Conservation (phyloP, 2,888 invertebrate genomes). For the Melieria picta region DNA sequence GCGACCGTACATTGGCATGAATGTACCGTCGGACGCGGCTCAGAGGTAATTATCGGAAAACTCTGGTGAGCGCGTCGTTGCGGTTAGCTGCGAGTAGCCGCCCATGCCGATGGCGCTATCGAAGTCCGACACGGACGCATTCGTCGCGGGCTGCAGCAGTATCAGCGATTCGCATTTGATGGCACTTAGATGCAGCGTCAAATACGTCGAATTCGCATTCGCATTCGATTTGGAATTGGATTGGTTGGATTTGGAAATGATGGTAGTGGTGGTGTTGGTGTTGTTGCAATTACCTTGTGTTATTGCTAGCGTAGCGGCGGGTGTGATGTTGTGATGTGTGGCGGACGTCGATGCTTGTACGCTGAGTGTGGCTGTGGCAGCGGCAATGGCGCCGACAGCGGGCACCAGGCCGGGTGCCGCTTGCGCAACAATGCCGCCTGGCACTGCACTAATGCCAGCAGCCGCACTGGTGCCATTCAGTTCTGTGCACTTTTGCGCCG, state of each 20-base stretch:
- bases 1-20: too few relatives aligned
- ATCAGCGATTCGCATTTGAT: conserved; percentile 28
- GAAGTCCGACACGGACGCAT: conserved; percentile 71
- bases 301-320: conserved; percentile 80
- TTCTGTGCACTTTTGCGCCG: conserved; percentile 67
- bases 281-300: conserved; percentile 66
- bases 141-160: conserved; percentile 6
- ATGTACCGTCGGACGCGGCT: conserved; percentile 19
- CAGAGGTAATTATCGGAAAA: conserved; percentile 89
- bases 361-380: conserved; percentile 44
- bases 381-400: conserved; percentile 7
- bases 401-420: conserved; percentile 39
- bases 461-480: conserved; percentile 51
- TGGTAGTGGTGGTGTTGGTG: conserved; percentile 17
- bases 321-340: conserved; percentile 56
- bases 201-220: conserved; percentile 5
- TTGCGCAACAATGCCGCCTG: conserved; percentile 14
- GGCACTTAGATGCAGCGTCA: conserved; percentile 7
- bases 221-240: not conserved
- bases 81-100: conserved; percentile 74
- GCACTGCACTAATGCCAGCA: conserved; percentile 41
- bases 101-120: conserved; percentile 77
- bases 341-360: conserved; percentile 41
- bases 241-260: conserved; percentile 10
- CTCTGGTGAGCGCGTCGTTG: conserved; percentile 76